Conservation (phyloP, 2,888 invertebrate species). For the Xiphydria camelus region DNA sequence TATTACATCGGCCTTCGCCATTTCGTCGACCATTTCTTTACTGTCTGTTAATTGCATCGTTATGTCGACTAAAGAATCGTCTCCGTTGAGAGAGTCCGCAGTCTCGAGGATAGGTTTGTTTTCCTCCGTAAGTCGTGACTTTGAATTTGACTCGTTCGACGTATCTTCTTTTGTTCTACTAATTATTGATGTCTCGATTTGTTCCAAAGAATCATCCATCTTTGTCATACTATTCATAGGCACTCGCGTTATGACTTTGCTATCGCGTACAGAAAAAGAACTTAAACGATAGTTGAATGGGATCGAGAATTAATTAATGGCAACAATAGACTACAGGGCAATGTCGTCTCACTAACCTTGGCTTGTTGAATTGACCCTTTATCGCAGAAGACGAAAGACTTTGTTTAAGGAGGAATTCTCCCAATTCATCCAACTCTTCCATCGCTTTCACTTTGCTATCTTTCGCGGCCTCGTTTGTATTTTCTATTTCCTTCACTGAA, state of each 20-base stretch:
- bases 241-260: constrained; percentile 63
- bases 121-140: background rate
- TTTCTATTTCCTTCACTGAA: too few species aligned
- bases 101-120: background rate
- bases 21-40: constrained; percentile 1
- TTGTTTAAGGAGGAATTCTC: constrained; percentile 76
- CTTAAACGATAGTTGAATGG: too few species aligned
- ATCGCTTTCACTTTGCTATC: constrained; percentile 64
- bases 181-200: too few species aligned
- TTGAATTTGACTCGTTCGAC: background rate
- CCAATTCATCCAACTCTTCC: constrained; percentile 79
- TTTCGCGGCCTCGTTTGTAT: constrained; percentile 29
- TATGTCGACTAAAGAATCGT: constrained; percentile 66
- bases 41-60: constrained; percentile 32
- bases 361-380: constrained; percentile 58
- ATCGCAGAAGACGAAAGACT: constrained; percentile 63
- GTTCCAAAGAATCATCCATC: too few species aligned
- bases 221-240: constrained; percentile 62
- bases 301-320: too few species aligned
- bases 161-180: too few species aligned
- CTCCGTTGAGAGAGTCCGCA: constrained; percentile 35
- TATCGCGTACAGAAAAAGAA: too few species aligned
- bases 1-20: constrained; percentile 13
- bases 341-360: too few species aligned
- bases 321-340: background rate